Base-by-base conservation (phyloP, 2,797 vertebrate species). In the Rallus crepitans region DNA sequence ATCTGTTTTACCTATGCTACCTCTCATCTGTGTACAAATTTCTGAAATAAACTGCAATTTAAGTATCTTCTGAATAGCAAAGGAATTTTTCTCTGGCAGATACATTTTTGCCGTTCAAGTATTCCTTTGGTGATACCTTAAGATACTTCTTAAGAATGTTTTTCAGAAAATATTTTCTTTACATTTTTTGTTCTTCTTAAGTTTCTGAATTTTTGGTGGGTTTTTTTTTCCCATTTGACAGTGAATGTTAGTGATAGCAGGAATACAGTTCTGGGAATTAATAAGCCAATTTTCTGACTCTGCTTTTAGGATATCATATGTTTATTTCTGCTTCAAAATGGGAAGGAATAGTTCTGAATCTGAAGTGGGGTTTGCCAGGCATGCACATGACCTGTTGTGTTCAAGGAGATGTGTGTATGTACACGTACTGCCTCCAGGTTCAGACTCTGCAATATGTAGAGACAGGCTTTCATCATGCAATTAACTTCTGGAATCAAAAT, bases 1-100 rank as follows among this genome's bases (percentile, higher is more conserved):
- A 47, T 77, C 13, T 80, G 9, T 86, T 87, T 5, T 84, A 81
- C 93, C 90, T 69, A 42, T 87, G 68, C 82, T 95, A 90, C 70
- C 84, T 97, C 96, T 93, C 79, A 95, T 48, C 69, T 9, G 3
- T 42, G 47, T 69, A 47, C 19, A 68, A 70, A 47, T 53, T 63
- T 70, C 37, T 82, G 56, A 89, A 91, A 87, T 81, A 87, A 91
- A 76, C 42, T 85, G 42, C 68, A 79, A 66, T 82, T 85, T 21
- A 37, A 64, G 15, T 42, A 73, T 60, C 47, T 69, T 92, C 53
- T 30, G 52, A 45, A 63, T 23, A 91, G 5, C 50, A 48, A 31
- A 85, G 42, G 12, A 4, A 1, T 39, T 59, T 71, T 35, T 77
- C 84, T 81, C 52, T 66, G 76, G n/a, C 63, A 76, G 48, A 53